These are phyloP conservation scores for Gari tellinella DNA, from an alignment of 2,888 invertebrate genomes.

Conservation along the genomic window DNA sequence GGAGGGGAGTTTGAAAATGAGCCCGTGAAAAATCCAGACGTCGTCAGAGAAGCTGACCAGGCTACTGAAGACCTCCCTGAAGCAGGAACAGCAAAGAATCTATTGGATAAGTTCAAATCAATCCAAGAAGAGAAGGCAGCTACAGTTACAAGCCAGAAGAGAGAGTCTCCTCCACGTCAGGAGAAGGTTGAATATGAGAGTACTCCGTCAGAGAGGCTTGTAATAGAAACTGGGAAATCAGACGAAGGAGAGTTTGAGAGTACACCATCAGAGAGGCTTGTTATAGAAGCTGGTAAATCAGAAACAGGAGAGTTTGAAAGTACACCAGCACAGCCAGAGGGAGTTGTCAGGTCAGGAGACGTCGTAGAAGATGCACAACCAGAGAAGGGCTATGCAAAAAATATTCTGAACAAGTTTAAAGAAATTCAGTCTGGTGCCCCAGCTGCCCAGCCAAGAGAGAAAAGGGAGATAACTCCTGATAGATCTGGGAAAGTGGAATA, in stretches of 20 bases:
- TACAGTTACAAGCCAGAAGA: constrained; percentile 46
- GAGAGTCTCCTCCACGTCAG: constrained; percentile 64
- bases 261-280: constrained; percentile 61
- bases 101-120: constrained; percentile 61
- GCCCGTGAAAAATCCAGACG: constrained; percentile 68
- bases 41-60: constrained; percentile 60
- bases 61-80: constrained; percentile 65
- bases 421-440: constrained; percentile 87
- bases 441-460: constrained; percentile 38
- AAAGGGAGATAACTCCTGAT: constrained; percentile 76
- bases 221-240: constrained; percentile 66
- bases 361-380: constrained; percentile 77
- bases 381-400: constrained; percentile 90
- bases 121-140: constrained; percentile 53
- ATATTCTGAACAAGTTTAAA: constrained; percentile 93
- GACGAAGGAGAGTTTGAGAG: constrained; percentile 75
- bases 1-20: constrained; percentile 77
- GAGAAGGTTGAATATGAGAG: constrained; percentile 70
- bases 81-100: constrained; percentile 65
- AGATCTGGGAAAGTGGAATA: constrained; percentile 73
- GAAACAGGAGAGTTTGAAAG: constrained; percentile 78
- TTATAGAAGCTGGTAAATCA: constrained; percentile 66
- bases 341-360: constrained; percentile 69
- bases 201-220: constrained; percentile 61
- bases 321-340: constrained; percentile 66